Percentiles rank a stretch among this genome's conserved stretches.
phyloP scores from a whole-genome alignment of 1,140 invertebrate genomes.

The Sminthurinus signatus region DNA sequence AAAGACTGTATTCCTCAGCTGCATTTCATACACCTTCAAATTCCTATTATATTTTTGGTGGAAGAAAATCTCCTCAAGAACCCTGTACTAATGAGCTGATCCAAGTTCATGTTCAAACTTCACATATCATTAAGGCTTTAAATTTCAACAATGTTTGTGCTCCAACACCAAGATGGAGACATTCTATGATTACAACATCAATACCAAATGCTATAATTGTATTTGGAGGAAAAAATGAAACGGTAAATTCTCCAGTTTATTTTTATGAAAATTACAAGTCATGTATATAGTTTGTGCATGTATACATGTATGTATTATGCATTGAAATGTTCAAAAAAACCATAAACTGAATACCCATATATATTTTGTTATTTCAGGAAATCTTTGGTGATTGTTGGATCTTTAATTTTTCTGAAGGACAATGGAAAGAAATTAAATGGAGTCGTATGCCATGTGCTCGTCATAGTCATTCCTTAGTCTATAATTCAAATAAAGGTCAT shows the following conservation, averaged over 20 bases:
- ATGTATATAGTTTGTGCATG: no score
- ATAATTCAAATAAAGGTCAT: slow-evolving; percentile 9
- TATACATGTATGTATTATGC: no score
- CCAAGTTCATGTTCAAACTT: neutral
- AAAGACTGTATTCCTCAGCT: neutral
- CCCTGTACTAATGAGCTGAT: slow-evolving; percentile 32
- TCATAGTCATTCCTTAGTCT: slow-evolving; percentile 33
- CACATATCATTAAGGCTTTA: neutral
- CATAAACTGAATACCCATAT: neutral
- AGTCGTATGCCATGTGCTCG: slow-evolving; percentile 12
- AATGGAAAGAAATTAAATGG: slow-evolving; percentile 15
- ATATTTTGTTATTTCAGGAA: slow-evolving; percentile 11
- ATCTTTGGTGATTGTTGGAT: slow-evolving; percentile 28
- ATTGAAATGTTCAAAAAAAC: neutral
- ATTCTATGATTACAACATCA: slow-evolving; percentile 14
- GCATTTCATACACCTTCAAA: slow-evolving; percentile 15
- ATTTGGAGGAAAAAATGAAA: slow-evolving; percentile 28
- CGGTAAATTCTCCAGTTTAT: slow-evolving; percentile 15
- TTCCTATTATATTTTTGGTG: slow-evolving; percentile 32
- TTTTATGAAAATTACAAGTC: no score
- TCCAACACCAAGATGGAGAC: slow-evolving; percentile 30
- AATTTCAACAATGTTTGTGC: neutral
- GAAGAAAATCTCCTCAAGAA: slow-evolving; percentile 28
- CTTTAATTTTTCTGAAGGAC: slow-evolving; percentile 10
- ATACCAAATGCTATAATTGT: slow-evolving; percentile 19